Evolutionary conservation across 2,888 invertebrate genomes (phyloP).

Genomic region (Zaprionus bogoriensis): DNA sequence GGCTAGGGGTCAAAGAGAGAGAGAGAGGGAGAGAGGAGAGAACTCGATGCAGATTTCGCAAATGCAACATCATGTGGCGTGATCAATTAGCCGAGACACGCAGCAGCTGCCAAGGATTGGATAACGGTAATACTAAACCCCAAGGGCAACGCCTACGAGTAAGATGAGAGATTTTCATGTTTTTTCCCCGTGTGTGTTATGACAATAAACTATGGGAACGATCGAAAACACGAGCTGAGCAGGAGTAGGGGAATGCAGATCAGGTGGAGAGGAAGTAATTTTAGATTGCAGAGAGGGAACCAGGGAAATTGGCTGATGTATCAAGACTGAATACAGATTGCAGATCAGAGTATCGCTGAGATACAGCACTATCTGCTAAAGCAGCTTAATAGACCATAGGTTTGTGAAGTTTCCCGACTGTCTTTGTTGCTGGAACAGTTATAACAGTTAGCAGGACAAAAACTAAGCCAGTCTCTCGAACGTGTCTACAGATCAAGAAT

Average conservation of each 20-base stretch:
- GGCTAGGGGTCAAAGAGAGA: neutral
- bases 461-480: too few relatives aligned
- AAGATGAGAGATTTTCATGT: slow-evolving; percentile 19
- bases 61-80: slow-evolving; percentile 33
- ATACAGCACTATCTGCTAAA: too few relatives aligned
- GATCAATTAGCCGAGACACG: slow-evolving; percentile 59
- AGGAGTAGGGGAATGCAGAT: neutral
- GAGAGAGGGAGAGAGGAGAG: neutral
- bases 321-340: too few relatives aligned
- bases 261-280: neutral
- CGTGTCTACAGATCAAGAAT: too few relatives aligned
- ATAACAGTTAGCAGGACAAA: too few relatives aligned
- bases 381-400: too few relatives aligned
- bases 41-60: neutral
- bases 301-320: neutral
- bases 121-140: slow-evolving; percentile 56
- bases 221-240: neutral
- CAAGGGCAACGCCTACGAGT: slow-evolving; percentile 45
- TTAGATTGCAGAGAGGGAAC: neutral
- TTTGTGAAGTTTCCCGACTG: too few relatives aligned
- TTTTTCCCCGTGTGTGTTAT: neutral
- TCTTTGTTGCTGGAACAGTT: too few relatives aligned
- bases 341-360: too few relatives aligned
- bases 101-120: slow-evolving; percentile 52
- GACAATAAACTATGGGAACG: neutral